Evolutionary conservation across 2,113 vertebrate species (phyloP), one percentile per base, ranked within the genome.

Genomic region (Nothoprocta perdicaria): DNA sequence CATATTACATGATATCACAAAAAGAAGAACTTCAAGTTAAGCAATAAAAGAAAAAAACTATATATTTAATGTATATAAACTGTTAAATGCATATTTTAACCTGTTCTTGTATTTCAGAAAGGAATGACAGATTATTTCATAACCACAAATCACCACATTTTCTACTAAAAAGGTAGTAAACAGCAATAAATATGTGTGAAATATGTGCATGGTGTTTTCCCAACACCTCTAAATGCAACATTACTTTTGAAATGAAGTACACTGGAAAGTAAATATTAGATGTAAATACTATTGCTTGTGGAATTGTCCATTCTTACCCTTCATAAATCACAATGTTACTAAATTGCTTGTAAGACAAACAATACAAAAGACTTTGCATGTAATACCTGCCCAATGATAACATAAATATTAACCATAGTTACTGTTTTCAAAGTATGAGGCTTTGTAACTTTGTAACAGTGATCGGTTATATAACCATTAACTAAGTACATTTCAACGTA

Each of bases 261-360:
- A 27, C 29, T 12, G 84, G 94, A 95, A 97, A 97, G 83, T 93
- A 95, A 96, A 81, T 95, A 84, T 97, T 95, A 91, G 96, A 92
- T 94, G 93, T 88, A 97, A 97, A 96, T 58, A 65, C 35, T 72
- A 75, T 93, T 94, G 52, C 68, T 87, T 92, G 88, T 92, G 90
- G 89, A 96, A 92, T 95, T 94, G 96, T 97, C 93, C 93, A 75
- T 92, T 74, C 95, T 96, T 97, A 95, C 94, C 96, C 80, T 94
- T 96, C 90, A 93, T 97, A 97, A 98, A 98, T 97, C 92, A 98
- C 69, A 87, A 93, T 95, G 95, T 96, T 95, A 60, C 95, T 93
- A 95, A 96, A 95, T 94, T 91, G 92, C 74, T 93, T 95, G 91
- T 88, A 93, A 96, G 88, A 90, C 85, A 92, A 74, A 95, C 93